Base-by-base conservation (phyloP, 1,140 invertebrate species). In the Diabrotica virgifera region DNA sequence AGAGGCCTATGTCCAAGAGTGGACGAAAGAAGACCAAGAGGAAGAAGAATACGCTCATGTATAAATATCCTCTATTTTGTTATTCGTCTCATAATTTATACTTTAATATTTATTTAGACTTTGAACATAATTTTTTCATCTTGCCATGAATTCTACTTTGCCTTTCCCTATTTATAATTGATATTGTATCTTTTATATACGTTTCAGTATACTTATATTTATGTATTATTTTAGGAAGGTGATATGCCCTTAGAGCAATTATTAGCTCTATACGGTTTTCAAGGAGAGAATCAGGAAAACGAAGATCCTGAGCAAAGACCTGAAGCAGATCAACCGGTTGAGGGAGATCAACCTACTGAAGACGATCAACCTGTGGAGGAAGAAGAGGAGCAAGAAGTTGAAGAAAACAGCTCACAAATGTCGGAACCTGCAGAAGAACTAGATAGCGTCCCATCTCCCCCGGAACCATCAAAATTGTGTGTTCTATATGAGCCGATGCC, bases 181-280 rank as follows among this genome's bases (percentile, higher is more conserved):
- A 6, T 11, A 9, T 11, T 38, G 36, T 35, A n/a, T 11, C 6
- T 58, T 55, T 64, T 46, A 35, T n/a, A 9, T 57, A 10, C 38
- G 4, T 24, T 24, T 24, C 51, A 11, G 50, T 40, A 35, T 55
- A 35, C 53, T 55, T 24, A 10, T 10, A 55, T 10, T 24, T 6
- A 55, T n/a, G 37, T 46, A 50, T 60, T 63, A 64, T 71, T 66
- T 40, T 63, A 85, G 83, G 86, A 87, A 78, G 86, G 89, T 77
- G 93, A 97, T 82, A 97, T 98, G 93, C 96, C 96, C 66, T 84
- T 98, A 69, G 94, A 96, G 74, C 90, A 96, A 77, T 80, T 98
- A 56, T 81, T 97, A 68, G 93, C 92, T 8, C 86, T 95, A 80
- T 96, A 96, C 82, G 90, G 91, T 67, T 92, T 87, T 81, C 83